Conservation (phyloP, 2,113 vertebrate species). For the Orthonyx spaldingii region DNA sequence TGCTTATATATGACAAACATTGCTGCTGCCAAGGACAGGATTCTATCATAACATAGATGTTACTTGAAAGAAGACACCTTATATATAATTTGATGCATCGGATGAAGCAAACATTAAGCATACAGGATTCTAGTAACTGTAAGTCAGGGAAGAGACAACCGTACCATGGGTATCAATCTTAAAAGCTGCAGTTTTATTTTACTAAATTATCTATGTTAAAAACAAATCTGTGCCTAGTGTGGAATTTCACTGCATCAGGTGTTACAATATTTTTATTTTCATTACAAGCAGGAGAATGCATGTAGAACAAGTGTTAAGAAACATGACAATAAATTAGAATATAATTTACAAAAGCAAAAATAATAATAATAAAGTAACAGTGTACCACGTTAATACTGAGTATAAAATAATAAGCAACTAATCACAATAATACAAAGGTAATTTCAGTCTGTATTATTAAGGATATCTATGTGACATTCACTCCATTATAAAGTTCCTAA, state of each 20-base stretch:
- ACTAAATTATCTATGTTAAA: slow-evolving; percentile 85
- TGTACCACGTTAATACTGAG: slow-evolving; percentile 98
- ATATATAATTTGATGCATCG: neutral
- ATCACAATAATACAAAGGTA: slow-evolving; percentile 87
- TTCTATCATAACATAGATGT: neutral
- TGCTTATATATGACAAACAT: slow-evolving; percentile 3
- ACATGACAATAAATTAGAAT: slow-evolving; percentile 99
- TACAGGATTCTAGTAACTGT: slow-evolving; percentile 7
- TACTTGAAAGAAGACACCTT: neutral
- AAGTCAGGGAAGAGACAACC: slow-evolving; percentile 65
- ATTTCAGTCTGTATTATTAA: slow-evolving; percentile 84
- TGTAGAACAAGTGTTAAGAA: slow-evolving; percentile 88
- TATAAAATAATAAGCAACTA: slow-evolving; percentile 97
- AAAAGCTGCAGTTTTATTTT: slow-evolving; percentile 90
- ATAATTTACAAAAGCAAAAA: slow-evolving; percentile 96
- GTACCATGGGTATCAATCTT: slow-evolving; percentile 63
- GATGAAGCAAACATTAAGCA: neutral
- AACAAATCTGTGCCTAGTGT: slow-evolving; percentile 82
- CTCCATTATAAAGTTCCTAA: slow-evolving; percentile 74
- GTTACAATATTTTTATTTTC: slow-evolving; percentile 84
- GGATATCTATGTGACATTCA: slow-evolving; percentile 92
- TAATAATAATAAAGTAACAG: slow-evolving; percentile 88
- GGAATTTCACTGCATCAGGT: slow-evolving; percentile 87
- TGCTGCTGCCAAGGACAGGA: neutral
- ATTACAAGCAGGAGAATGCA: slow-evolving; percentile 87